Evolutionary conservation across 2,888 invertebrate genomes (phyloP), one percentile per base, ranked within the genome.

Genomic region (Nemoura dubitans): DNA sequence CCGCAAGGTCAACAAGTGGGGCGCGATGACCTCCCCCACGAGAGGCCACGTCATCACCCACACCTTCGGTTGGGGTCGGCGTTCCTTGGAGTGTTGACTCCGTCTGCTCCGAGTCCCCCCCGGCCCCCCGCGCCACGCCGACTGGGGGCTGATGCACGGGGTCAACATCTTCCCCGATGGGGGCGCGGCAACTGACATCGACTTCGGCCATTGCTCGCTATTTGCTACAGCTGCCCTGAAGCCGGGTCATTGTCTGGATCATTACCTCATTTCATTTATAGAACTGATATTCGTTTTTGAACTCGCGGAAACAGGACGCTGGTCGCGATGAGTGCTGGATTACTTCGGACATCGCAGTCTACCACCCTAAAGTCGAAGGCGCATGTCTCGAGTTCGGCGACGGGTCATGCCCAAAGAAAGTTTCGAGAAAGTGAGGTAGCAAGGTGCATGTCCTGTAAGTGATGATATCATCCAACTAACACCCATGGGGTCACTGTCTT

Each of bases 1-100:
- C 78, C 78, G 1, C 78, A 78, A 27, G 78, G 78, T 78, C 78
- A 78, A 14, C 78, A 27, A 78, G 78, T 78, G 26, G 78, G 78
- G 59, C 59, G 59, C 59, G 59, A 59, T 59, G 59, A 59, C 59
- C 59, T 59, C 59, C 59, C 59, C 59, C 14, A 21, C 16, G 16
- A 10, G 2, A 1, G 3, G 59, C 59, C 59, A 21, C 59, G 59
- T 59, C 59, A 59, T 59, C 59, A 59, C 59, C 59, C 59, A 59
- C 59, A 59, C 59, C 59, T 59, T 59, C 59, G 59, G 59, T 59
- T 59, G 59, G 59, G 59, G 59, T 59, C 59, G 59, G 59, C 21
- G 59, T 59, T 59, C 59, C 59, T 21, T 59, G 59, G 21, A 16
- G 16, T 21, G 59, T 59, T 59, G 59, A 59, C 59, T 59, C 59